Evolutionary conservation across 2,888 invertebrate species (phyloP), one percentile per base, ranked within the genome.

Genomic region (Drosophila melanosoma): DNA sequence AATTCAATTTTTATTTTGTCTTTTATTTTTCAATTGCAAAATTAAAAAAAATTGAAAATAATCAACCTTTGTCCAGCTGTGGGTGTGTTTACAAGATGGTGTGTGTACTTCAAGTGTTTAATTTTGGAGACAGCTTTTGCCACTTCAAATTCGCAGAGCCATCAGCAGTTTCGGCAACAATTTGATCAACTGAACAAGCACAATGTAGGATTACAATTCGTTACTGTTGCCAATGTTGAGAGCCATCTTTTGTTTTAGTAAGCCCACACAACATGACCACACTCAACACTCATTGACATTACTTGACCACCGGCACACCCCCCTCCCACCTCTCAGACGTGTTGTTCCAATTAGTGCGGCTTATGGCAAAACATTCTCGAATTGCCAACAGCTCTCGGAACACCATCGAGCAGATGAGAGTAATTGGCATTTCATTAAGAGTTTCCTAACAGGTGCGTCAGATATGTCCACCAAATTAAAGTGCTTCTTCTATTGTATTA

Each of bases 201-300:
- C 48, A 67, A 68, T 54, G 54, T 20, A 8, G 15, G 33, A 26
- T 33, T 11, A 15, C 26, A 56, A 40, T 38, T 35, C 10, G 26
- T 17, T 33, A 11, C 49, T 35, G 35, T 35, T 35, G 35, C 23
- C 26, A 38, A 6, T 36, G 12, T 15, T 36, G 12, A 49, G 3
- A 17, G 36, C 45, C 45, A 38, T 38, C 45, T 38, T 48, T 67
- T 67, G 56, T 68, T 48, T 54, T 17, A 26, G 67, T 36, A 12
- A 32, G n/a, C 12, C 4, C 6, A 32, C 36, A 49, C 23, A 38
- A 23, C 48, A 38, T 48, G 48, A 38, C 54, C 26, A 38, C 20
- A 26, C 38, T 11, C n/a, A 26, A n/a, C 32, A 48, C 17, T 3
- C 33, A 7, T n/a, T 32, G 36, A 15, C 23, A 42, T 23, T n/a